These are phyloP conservation scores for Gallinago nigripennis DNA, from an alignment of 2,797 vertebrate species.

Conservation along the genomic window DNA sequence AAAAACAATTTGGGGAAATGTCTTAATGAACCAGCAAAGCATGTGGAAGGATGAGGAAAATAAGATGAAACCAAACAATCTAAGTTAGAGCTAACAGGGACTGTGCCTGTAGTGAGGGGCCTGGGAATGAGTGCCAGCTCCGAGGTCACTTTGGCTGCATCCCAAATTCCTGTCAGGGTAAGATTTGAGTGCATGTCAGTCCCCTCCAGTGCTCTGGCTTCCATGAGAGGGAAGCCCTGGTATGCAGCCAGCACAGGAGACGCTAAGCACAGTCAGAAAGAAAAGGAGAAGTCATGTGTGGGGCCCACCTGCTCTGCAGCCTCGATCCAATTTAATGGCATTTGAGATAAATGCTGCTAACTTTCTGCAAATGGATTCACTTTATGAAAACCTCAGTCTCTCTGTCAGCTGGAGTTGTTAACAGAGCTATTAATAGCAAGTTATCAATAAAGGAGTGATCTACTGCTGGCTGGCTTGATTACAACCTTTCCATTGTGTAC, in stretches of 20 bases:
- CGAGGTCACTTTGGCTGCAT: neutral
- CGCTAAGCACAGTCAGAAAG: neutral
- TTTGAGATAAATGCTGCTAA: neutral
- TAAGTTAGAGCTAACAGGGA: neutral
- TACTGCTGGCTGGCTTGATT: neutral
- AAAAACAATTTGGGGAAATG: neutral
- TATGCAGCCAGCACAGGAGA: neutral
- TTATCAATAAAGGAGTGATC: conserved; percentile 2
- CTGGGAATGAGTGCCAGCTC: neutral
- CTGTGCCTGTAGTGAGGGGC: neutral
- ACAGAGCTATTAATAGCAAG: neutral
- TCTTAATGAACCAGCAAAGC: neutral
- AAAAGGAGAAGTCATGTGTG: neutral
- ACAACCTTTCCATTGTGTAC: neutral
- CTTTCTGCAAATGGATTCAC: neutral
- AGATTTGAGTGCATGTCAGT: neutral
- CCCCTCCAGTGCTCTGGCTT: neutral
- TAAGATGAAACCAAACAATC: neutral
- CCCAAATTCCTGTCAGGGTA: neutral
- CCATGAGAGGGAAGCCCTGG: neutral
- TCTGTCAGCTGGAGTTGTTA: conserved; percentile 1
- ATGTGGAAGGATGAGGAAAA: neutral
- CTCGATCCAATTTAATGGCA: rapidly evolving
- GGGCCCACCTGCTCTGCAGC: neutral
- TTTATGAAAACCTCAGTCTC: neutral